Evolutionary conservation across 2,113 vertebrate genomes (phyloP).

Genomic region (Anhinga rufa): DNA sequence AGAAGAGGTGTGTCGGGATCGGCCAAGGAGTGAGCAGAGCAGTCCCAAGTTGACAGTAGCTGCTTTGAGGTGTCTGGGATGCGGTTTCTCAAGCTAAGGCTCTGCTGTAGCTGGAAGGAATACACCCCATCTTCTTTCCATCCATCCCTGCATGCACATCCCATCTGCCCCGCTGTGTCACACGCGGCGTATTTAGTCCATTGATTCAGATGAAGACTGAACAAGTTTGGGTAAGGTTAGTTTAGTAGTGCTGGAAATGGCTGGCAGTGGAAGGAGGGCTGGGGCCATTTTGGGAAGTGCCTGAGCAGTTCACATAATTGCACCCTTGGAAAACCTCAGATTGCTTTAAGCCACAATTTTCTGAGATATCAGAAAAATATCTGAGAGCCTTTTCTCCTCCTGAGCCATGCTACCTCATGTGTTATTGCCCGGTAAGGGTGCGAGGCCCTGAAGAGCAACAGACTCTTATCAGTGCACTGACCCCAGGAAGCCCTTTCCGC

Average conservation of each 20-base stretch:
- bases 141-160: neutral
- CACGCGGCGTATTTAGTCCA: accelerated
- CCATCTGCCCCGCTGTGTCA: neutral
- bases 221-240: neutral
- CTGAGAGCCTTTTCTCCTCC: neutral
- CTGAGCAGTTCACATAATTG: neutral
- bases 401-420: neutral
- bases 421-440: neutral
- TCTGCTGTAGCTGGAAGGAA: neutral
- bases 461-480: neutral
- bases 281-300: neutral
- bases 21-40: neutral
- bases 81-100: neutral
- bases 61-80: too few relatives aligned
- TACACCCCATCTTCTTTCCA: accelerated
- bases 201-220: neutral
- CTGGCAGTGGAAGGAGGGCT: neutral
- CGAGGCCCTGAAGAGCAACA: neutral
- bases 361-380: neutral
- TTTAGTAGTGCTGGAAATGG: neutral
- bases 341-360: neutral
- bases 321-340: neutral
- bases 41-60: neutral
- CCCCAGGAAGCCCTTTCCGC: neutral
- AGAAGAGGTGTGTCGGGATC: neutral